A percentile compares a stretch with the other conserved stretches of the same genome.
These are phyloP conservation scores for Palythoa heliodiscus DNA, from an alignment of 92 coral and sea anemone species.

Conservation along the genomic window DNA sequence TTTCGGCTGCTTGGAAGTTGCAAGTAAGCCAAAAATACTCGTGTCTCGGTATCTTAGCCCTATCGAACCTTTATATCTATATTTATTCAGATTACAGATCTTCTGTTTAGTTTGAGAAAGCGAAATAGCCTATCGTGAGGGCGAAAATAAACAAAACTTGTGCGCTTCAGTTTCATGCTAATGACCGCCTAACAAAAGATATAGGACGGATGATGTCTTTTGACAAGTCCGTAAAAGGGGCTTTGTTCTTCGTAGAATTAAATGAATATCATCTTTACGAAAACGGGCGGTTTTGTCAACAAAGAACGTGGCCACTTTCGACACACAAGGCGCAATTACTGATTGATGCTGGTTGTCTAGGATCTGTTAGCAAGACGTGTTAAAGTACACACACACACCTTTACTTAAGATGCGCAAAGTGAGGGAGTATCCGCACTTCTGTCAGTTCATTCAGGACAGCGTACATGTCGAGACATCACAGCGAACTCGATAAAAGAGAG, in stretches of 20 bases:
- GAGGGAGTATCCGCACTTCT: conserved; percentile 12
- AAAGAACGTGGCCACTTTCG: conserved; percentile 69
- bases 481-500: conserved; percentile 7
- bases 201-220: conserved; percentile 70
- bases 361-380: conserved; percentile 15
- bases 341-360: conserved; percentile 40
- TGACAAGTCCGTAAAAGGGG: conserved; percentile 93
- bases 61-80: conserved; percentile 76
- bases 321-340: conserved; percentile 41
- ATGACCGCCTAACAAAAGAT: conserved; percentile 81
- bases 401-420: conserved; percentile 30
- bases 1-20: neutral
- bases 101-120: conserved; percentile 69
- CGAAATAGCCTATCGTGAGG: conserved; percentile 86
- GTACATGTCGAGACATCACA: conserved; percentile 5
- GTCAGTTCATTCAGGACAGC: neutral
- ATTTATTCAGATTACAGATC: conserved; percentile 93
- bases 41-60: conserved; percentile 78
- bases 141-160: conserved; percentile 80
- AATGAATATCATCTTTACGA: conserved; percentile 77
- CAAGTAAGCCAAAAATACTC: conserved; percentile 42
- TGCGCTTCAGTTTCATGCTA: conserved; percentile 93
- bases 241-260: conserved; percentile 76
- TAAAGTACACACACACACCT: conserved; percentile 43
- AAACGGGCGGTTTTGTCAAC: conserved; percentile 78